Conservation (phyloP, 2,113 vertebrate species). For the Hyperopisus bebe region DNA sequence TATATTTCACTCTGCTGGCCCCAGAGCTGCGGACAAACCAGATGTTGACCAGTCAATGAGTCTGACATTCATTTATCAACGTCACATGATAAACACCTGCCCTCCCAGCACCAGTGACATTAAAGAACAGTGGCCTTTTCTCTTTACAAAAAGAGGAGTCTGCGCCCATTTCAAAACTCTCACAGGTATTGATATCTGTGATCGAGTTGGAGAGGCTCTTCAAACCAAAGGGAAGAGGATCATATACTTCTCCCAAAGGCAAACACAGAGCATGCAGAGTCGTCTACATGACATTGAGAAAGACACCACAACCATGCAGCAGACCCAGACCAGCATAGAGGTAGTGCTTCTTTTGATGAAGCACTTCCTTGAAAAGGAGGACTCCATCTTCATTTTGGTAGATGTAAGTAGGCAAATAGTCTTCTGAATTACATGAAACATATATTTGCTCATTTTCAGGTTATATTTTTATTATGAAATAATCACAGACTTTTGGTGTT, state of each 20-base stretch:
- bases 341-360: slow-evolving; percentile 8
- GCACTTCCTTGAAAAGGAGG: slow-evolving; percentile 24
- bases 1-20: not conserved
- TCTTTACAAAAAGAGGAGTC: not conserved
- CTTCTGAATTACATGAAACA: not conserved
- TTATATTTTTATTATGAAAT: not conserved
- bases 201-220: not conserved
- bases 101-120: not conserved
- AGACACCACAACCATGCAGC: not conserved
- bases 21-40: not conserved
- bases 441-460: not conserved
- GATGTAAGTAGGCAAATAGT: slow-evolving; percentile 22
- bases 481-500: not conserved
- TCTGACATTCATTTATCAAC: not conserved
- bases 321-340: not conserved
- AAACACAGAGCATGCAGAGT: not conserved
- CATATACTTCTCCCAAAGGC: not conserved
- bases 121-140: not conserved
- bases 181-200: not conserved
- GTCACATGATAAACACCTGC: not conserved
- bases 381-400: slow-evolving; percentile 23
- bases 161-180: not conserved
- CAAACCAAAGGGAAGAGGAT: not conserved
- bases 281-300: not conserved
- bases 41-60: not conserved